Conservation (phyloP, 2,888 invertebrate genomes). For the Melanostoma scalare region DNA sequence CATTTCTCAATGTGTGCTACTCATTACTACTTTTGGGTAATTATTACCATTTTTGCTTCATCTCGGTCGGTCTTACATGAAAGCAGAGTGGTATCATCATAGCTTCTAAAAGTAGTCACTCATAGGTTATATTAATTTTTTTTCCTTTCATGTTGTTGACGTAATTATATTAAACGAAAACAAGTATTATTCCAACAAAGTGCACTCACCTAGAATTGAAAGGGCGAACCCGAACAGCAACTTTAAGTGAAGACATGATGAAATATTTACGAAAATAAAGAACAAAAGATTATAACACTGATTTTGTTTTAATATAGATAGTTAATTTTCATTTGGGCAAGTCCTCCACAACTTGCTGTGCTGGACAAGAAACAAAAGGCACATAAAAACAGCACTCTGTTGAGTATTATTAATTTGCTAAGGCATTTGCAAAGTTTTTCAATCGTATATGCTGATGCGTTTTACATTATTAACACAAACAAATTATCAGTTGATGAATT, state of each 20-base stretch:
- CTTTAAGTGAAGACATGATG: slow-evolving; percentile 94
- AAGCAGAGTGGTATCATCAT: slow-evolving; percentile 27
- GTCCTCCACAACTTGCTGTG: slow-evolving; percentile 37
- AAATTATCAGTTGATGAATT: background rate
- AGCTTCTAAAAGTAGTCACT: slow-evolving; percentile 13
- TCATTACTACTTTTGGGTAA: slow-evolving; percentile 17
- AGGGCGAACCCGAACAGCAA: slow-evolving; percentile 94
- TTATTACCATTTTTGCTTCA: slow-evolving; percentile 45
- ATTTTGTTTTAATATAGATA: background rate
- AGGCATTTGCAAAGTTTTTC: slow-evolving; percentile 44
- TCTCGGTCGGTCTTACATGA: slow-evolving; percentile 45
- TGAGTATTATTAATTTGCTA: slow-evolving; percentile 18
- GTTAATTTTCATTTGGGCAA: slow-evolving; percentile 37
- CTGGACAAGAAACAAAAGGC: slow-evolving; percentile 45
- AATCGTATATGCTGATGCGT: background rate
- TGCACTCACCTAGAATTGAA: slow-evolving; percentile 91
- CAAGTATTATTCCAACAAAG: slow-evolving; percentile 18
- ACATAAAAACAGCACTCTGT: slow-evolving; percentile 50
- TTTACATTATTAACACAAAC: slow-evolving; percentile 2
- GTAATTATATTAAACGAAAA: slow-evolving; percentile 42
- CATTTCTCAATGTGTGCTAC: slow-evolving; percentile 1
- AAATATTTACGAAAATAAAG: background rate
- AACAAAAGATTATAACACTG: slow-evolving; percentile 1
- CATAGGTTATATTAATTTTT: slow-evolving; percentile 22
- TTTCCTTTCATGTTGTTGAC: slow-evolving; percentile 52